Conservation (phyloP, 2,888 invertebrate species). For the Eueremaeus valkanovi region DNA sequence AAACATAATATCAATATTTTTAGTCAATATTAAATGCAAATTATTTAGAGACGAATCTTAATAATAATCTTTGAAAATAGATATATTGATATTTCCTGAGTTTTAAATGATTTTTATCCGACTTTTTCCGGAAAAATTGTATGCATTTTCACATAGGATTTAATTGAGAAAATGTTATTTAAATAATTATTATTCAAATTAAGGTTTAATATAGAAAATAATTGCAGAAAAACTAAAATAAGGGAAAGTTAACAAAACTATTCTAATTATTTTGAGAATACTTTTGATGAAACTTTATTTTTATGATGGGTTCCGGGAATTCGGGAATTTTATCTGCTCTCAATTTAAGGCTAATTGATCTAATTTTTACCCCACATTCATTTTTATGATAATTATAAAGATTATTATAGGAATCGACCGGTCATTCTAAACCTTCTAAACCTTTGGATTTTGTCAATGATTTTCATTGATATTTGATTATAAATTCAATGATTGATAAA, state of each 20-base stretch:
- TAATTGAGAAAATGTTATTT: too few relatives aligned
- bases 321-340: not conserved
- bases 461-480: constrained; percentile 21
- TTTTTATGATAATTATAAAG: not conserved
- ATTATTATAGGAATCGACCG: not conserved
- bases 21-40: too few relatives aligned
- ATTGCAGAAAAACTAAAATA: not conserved
- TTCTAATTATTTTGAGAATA: not conserved
- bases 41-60: too few relatives aligned
- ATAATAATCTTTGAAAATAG: too few relatives aligned
- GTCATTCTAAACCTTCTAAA: not conserved
- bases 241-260: constrained; percentile 2
- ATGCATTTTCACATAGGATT: too few relatives aligned
- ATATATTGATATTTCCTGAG: too few relatives aligned
- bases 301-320: constrained; percentile 7
- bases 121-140: too few relatives aligned
- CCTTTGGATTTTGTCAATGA: constrained; percentile 17
- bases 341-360: not conserved
- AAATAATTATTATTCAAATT: too few relatives aligned
- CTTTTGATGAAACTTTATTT: not conserved
- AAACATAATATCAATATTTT: too few relatives aligned
- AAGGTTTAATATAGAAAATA: too few relatives aligned
- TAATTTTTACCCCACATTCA: not conserved
- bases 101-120: too few relatives aligned
- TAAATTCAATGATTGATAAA: constrained; percentile 17